Evolutionary conservation across 2,113 vertebrate genomes (phyloP).

Genomic region (Macquaria australasica): DNA sequence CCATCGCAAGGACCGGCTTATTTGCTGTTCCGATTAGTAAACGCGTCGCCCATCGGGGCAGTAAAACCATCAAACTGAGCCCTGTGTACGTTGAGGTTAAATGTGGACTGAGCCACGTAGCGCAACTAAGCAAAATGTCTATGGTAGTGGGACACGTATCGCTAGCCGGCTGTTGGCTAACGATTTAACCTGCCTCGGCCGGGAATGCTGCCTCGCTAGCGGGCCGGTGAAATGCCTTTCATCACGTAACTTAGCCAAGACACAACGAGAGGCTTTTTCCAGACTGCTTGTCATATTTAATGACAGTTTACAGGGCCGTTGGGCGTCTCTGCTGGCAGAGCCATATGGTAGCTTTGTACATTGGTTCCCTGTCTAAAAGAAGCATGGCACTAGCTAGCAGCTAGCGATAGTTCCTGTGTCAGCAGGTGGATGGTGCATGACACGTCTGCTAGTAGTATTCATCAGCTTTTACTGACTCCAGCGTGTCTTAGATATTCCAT

Average conservation of each 20-base stretch:
- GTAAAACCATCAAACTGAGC: background rate
- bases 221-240: constrained; percentile 27
- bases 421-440: constrained; percentile 75
- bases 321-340: background rate
- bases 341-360: constrained; percentile 42
- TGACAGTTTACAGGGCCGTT: background rate
- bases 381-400: constrained; percentile 75
- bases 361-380: constrained; percentile 36
- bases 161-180: constrained; percentile 63
- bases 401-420: constrained; percentile 64
- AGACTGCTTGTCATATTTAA: background rate
- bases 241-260: background rate
- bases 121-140: constrained; percentile 49
- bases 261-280: background rate
- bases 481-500: background rate
- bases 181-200: constrained; percentile 28
- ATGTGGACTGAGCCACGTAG: constrained; percentile 68
- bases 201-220: constrained; percentile 27
- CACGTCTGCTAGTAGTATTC: constrained; percentile 56
- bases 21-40: background rate
- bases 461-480: background rate
- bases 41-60: background rate
- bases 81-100: constrained; percentile 16
- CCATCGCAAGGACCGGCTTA: background rate
- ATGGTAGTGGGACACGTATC: constrained; percentile 72